Base-by-base conservation (phyloP, 2,113 vertebrate species). In the Actenoides lindsayi region DNA sequence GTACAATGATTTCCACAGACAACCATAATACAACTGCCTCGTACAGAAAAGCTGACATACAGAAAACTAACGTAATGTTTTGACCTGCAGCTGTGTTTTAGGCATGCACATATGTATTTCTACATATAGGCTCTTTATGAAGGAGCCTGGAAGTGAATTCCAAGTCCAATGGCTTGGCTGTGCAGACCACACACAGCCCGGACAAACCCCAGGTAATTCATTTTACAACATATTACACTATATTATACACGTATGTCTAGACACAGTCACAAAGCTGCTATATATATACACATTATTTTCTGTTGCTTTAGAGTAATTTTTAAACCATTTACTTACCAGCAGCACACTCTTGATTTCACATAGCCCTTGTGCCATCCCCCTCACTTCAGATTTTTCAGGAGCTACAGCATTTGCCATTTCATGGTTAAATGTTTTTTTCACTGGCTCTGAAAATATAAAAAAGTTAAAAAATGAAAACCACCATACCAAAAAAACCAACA, bases 271-370 rank as follows among this genome's bases (percentile, higher is more conserved):
- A 57, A 16, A 93, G 42, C 53, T 28, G 10, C 7, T 39, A 35
- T 4, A 54, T 5, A 30, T 3, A 46, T 24, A 33, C 39, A 77
- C 16, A 31, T n/a, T 17, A 30, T 28, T 51, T 9, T 57, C 23
- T 73, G 27, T 8, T 71, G 31, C 63, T 48, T 12, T 1, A 57
- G 4, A 84, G 37, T 27, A 15, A 24, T 33, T 83, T 83, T 89
- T 13, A 79, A 91, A n/a, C 13, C 20, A 71, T 33, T n/a, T 41
- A 92, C 98, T 64, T 98, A 99, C 99, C 24, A 98, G 87, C 56
- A 98, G 95, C 5, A 97, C 97, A 37, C 78, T 85, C 93, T 97
- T 98, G 25, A 86, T 93, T 96, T 99, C 98, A 98, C 98, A 97
- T 48, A 98, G 98, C 79, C 98, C 98, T 92, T 98, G 98, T 6